Percentiles rank a stretch among this genome's conserved stretches.
These are phyloP conservation scores for Beroe forskalii DNA, from an alignment of 37 sponge, comb jelly and placozoan species.

Conservation along the genomic window DNA sequence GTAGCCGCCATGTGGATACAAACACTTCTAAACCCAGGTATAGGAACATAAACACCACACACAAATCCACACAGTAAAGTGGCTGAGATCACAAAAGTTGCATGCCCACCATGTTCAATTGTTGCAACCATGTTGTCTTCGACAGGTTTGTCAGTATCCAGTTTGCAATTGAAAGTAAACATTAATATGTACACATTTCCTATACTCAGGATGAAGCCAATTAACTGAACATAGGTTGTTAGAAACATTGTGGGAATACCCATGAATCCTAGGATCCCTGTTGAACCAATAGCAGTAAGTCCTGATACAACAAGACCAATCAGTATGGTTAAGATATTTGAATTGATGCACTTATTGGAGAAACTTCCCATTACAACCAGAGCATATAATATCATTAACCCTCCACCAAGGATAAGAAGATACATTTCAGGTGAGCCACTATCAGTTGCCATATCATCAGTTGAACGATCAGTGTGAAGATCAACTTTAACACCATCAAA, in stretches of 20 bases:
- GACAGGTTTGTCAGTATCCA: slow-evolving; percentile 57
- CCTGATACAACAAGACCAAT: slow-evolving; percentile 42
- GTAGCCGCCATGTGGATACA: slow-evolving; percentile 19
- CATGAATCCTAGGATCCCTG: slow-evolving; percentile 42
- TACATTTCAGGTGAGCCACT: slow-evolving; percentile 32
- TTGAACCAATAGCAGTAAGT: slow-evolving; percentile 11
- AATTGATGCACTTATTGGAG: slow-evolving; percentile 61
- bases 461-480: slow-evolving; percentile 47
- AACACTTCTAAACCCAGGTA: slow-evolving; percentile 1
- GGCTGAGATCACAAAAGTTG: slow-evolving; percentile 59
- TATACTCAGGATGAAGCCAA: slow-evolving; percentile 28
- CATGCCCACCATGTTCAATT: slow-evolving; percentile 43
- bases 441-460: slow-evolving; percentile 47
- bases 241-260: slow-evolving; percentile 42
- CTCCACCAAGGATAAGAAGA: slow-evolving; percentile 48
- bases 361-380: slow-evolving; percentile 57
- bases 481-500: slow-evolving; percentile 47
- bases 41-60: slow-evolving; percentile 59
- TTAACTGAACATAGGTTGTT: not conserved
- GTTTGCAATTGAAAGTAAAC: slow-evolving; percentile 40
- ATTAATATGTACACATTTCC: slow-evolving; percentile 55
- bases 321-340: slow-evolving; percentile 39
- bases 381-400: slow-evolving; percentile 4
- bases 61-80: slow-evolving; percentile 51
- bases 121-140: slow-evolving; percentile 33